Evolutionary conservation across 2,888 invertebrate genomes (phyloP), one percentile per base, ranked within the genome.

Genomic region (Drosophila nr. medialis): DNA sequence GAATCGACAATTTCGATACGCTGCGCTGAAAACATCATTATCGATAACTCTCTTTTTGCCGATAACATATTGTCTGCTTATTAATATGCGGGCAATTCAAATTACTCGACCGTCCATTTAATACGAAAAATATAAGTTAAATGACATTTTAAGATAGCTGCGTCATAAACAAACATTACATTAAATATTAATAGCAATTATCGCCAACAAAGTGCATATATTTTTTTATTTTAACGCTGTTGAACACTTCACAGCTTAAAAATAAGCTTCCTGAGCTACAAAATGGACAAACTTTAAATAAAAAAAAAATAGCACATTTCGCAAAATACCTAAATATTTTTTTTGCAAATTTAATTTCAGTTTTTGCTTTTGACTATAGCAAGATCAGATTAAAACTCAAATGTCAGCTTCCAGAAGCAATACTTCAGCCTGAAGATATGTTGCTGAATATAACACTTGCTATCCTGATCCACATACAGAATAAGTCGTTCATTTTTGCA

Each of bases 321-420:
- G 21, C 13, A 6, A 3, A 42, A 3, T 21, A 21, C 13, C n/a
- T 4, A 30, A n/a, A 49, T 27, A 10, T 27, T 10, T 18, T 40
- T 27, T 5, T 32, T 4, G 30, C 0, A 18, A 21, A 45, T 24
- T 24, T 4, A 21, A 21, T 15, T 45, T 21, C 6, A 40, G 24
- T 8, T 8, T 0, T 32, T 7, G 13, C 13, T 34, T 34, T 15
- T 8, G 1, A 54, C 4, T 8, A 13, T 29, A 21, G 21, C 42
- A 21, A 4, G 29, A 13, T n/a, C 13, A 30, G 13, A 24, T 69
- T 68, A 55, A 49, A 80, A 69, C 18, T 48, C 45, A 18, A 77
- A 75, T 1, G 30, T 13, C 0, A 82, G 27, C 0, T 61, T 72
- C 84, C 81, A 82, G 54, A 81, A 78, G 10, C 72, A 81, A 53